Conservation (phyloP, 2,888 invertebrate genomes). For the Parthenolecanium corni region DNA sequence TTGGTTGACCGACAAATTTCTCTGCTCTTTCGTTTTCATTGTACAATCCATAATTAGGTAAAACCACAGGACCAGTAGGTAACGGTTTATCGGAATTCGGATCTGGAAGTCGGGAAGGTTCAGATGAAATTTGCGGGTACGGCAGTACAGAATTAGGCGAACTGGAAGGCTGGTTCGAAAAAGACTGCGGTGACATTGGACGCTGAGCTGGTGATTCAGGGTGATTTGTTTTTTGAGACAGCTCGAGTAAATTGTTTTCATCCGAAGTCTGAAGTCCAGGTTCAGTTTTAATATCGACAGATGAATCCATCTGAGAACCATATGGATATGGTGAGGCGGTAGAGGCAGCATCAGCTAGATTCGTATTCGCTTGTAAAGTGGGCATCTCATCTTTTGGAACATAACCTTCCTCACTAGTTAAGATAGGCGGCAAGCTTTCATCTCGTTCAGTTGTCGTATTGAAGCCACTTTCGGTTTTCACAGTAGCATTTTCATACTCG, state of each 20-base stretch:
- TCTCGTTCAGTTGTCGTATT: slow-evolving; percentile 29
- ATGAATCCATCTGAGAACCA: slow-evolving; percentile 16
- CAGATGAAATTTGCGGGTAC: slow-evolving; percentile 10
- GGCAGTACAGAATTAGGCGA: slow-evolving; percentile 1
- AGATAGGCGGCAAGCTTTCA: slow-evolving; percentile 20
- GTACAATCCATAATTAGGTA: slow-evolving; percentile 9
- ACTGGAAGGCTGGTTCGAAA: neutral
- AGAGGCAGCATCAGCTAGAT: slow-evolving; percentile 11
- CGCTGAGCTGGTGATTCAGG: slow-evolving; percentile 3
- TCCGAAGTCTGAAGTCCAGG: slow-evolving; percentile 11
- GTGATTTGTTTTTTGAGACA: neutral
- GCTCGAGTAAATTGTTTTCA: slow-evolving; percentile 8
- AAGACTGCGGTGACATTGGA: slow-evolving; percentile 3
- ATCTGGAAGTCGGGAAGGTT: slow-evolving; percentile 8
- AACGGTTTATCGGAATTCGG: neutral
- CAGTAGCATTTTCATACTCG: slow-evolving; percentile 32
- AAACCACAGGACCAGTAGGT: slow-evolving; percentile 1
- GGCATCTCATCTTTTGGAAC: slow-evolving; percentile 34
- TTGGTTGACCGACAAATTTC: neutral
- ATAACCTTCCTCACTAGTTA: slow-evolving; percentile 31
- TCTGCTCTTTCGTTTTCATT: slow-evolving; percentile 13
- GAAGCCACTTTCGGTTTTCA: slow-evolving; percentile 34
- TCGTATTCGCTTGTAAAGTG: slow-evolving; percentile 19
- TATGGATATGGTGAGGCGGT: slow-evolving; percentile 11
- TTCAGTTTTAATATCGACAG: slow-evolving; percentile 18